Conservation (phyloP, 1,140 invertebrate species). For the Penaeus chinensis region DNA sequence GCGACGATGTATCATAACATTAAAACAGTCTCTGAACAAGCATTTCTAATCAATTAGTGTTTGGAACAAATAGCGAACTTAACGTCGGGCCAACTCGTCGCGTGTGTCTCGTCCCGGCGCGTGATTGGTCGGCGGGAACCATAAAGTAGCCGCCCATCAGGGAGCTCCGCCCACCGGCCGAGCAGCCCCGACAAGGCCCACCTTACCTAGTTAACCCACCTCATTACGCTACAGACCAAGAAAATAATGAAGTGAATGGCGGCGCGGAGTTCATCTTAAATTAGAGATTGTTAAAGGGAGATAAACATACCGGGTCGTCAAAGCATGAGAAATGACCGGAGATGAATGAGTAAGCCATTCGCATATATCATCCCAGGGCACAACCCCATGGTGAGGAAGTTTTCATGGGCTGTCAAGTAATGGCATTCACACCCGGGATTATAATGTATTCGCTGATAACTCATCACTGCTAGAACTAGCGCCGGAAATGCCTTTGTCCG, state of each 20-base stretch:
- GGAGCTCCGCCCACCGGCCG: conserved; percentile 5
- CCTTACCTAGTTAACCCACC: not conserved
- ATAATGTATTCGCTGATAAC: too few species aligned
- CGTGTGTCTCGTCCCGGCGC: not conserved
- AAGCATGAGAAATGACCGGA: too few species aligned
- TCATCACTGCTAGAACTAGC: too few species aligned
- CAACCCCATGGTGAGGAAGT: too few species aligned
- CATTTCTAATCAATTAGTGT: conserved; percentile 46
- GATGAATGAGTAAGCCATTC: too few species aligned
- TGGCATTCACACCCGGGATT: too few species aligned
- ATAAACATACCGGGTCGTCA: too few species aligned
- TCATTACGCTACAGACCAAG: conserved; percentile 26
- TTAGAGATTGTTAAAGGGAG: too few species aligned
- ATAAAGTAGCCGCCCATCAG: conserved; percentile 36
- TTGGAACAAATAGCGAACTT: conserved; percentile 34
- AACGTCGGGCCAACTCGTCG: conserved; percentile 13
- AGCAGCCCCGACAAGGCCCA: not conserved
- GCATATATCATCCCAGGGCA: too few species aligned
- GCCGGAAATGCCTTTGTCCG: too few species aligned
- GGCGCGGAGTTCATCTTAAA: not conserved
- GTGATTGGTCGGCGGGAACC: conserved; percentile 20
- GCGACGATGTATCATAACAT: conserved; percentile 51
- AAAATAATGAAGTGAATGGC: conserved; percentile 31
- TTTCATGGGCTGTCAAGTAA: too few species aligned
- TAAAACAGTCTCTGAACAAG: conserved; percentile 44